phyloP scores from a whole-genome alignment of 2,888 invertebrate genomes.

The Athalia cordata region DNA sequence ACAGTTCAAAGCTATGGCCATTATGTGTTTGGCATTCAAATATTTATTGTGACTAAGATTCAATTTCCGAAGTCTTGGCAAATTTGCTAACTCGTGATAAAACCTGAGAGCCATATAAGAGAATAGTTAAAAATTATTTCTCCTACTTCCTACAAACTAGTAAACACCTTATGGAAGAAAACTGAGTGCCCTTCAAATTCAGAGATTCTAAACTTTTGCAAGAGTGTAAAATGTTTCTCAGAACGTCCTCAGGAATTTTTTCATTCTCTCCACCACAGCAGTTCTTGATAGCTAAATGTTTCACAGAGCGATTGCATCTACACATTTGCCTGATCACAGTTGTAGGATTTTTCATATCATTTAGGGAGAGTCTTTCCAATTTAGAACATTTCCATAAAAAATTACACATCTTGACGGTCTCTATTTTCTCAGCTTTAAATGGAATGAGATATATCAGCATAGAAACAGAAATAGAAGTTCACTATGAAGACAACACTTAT shows the following conservation, averaged over 20 bases:
- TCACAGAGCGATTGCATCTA: conserved; percentile 31
- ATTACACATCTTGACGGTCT: conserved; percentile 8
- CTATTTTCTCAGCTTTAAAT: conserved; percentile 36
- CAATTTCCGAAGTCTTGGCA: conserved; percentile 32
- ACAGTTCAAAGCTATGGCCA: conserved; percentile 44
- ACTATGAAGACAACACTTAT: no score
- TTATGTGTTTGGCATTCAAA: conserved; percentile 22
- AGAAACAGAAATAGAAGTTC: no score
- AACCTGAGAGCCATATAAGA: conserved; percentile 11
- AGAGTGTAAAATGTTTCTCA: conserved; percentile 41
- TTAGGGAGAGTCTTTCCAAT: conserved; percentile 23
- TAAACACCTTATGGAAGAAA: conserved; percentile 26
- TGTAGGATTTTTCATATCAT: conserved; percentile 34
- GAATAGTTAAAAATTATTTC: neutral
- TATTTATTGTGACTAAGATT: conserved; percentile 37
- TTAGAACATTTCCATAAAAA: conserved; percentile 24
- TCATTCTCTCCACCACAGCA: conserved; percentile 18
- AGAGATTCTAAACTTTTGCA: conserved; percentile 40
- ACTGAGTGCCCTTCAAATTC: conserved; percentile 41
- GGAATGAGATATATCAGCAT: neutral
- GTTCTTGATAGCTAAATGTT: conserved; percentile 35
- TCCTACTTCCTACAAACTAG: neutral
- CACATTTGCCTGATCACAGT: conserved; percentile 45
- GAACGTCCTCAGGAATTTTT: conserved; percentile 36
- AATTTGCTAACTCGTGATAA: conserved; percentile 40